Evolutionary conservation across 2,113 vertebrate species (phyloP).

Genomic region (Coracopsis vasa): DNA sequence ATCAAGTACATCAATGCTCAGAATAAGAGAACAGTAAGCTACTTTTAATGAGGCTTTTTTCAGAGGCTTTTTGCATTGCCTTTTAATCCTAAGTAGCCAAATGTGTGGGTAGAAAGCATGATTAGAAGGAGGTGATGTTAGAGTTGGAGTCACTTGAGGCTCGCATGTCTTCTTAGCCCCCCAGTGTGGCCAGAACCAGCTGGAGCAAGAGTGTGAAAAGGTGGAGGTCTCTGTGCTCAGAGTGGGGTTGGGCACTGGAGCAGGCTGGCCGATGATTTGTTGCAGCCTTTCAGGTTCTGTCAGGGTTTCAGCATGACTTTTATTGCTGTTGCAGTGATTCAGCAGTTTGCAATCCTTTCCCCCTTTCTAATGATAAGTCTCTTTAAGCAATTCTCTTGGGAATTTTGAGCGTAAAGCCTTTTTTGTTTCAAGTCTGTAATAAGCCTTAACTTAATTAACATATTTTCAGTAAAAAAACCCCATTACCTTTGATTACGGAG

Average conservation of each 20-base stretch:
- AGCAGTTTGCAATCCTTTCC: neutral
- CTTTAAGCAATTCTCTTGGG: neutral
- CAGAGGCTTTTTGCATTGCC: neutral
- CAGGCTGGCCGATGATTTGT: neutral
- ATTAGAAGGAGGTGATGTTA: neutral
- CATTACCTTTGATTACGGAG: conserved; percentile 5
- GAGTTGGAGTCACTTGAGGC: neutral
- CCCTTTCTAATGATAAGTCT: neutral
- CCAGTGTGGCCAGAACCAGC: neutral
- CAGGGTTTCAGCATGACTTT: neutral
- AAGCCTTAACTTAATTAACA: conserved; percentile 9
- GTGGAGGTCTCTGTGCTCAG: neutral
- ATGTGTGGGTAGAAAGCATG: neutral
- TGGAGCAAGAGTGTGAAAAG: neutral
- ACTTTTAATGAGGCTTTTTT: neutral
- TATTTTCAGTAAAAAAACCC: neutral
- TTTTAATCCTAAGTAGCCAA: neutral
- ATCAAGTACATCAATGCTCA: neutral
- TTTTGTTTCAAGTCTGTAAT: neutral
- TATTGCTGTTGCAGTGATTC: neutral
- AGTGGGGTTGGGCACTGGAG: neutral
- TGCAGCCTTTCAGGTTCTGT: neutral
- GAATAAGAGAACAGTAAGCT: neutral
- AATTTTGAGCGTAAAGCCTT: neutral
- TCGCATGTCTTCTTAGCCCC: neutral